phyloP scores from a whole-genome alignment of 2,797 vertebrate species.

The Ptychadena robeensis region DNA sequence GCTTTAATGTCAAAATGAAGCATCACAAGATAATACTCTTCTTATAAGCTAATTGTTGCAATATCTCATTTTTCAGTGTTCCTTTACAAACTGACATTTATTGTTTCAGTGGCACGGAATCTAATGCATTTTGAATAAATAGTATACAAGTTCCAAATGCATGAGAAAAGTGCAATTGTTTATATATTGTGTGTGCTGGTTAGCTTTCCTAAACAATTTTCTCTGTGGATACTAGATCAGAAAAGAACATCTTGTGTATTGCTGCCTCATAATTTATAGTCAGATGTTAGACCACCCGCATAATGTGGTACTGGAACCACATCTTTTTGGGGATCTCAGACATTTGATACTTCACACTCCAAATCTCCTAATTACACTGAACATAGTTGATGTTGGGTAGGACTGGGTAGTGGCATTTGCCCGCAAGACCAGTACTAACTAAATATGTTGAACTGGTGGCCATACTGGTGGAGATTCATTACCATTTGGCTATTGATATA shows the following conservation, averaged over 20 bases:
- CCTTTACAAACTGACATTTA: slow-evolving; percentile 33
- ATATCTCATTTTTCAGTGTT: slow-evolving; percentile 51
- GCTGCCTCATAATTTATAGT: neutral
- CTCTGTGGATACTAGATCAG: neutral
- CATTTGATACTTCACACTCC: no score
- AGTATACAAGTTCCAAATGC: neutral
- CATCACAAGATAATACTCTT: slow-evolving; percentile 34
- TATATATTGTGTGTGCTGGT: neutral
- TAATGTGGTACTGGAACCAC: neutral
- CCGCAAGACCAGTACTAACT: neutral
- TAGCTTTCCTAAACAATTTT: no score
- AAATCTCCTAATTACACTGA: no score
- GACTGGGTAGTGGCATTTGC: no score
- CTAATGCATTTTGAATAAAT: slow-evolving; percentile 37
- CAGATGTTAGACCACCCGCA: neutral
- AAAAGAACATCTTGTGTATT: neutral
- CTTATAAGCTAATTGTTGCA: slow-evolving; percentile 40
- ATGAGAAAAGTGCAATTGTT: slow-evolving; percentile 8
- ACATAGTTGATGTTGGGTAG: neutral
- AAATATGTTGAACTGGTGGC: neutral
- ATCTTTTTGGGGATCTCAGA: no score
- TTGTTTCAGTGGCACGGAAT: slow-evolving; percentile 30
- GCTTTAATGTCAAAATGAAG: slow-evolving; percentile 42
- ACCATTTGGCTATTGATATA: no score
- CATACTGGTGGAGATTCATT: no score